Base-by-base conservation (phyloP, 2,113 vertebrate genomes). In the Desmodus rotundus region DNA sequence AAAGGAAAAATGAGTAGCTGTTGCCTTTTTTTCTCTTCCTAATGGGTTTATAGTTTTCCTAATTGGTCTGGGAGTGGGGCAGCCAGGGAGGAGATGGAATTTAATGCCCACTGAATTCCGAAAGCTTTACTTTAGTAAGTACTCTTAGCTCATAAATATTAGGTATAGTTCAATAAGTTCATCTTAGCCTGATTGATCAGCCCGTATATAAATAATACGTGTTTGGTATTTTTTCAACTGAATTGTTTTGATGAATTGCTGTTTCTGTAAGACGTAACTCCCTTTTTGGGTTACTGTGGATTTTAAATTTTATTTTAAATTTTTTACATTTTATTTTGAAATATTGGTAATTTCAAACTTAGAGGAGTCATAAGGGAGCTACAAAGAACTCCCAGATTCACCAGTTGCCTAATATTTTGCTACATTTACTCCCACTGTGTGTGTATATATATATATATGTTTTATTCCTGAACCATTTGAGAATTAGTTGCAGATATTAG, bases 261-360 rank as follows among this genome's bases (percentile, higher is more conserved):
- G 50, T 33, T 65, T 33, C 50, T 81, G 0, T 86, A 80, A 95
- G 89, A 72, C 4, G 50, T 47, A 81, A 43, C 14, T 63, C 26
- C 26, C 41, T 74, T 83, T 41, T 56, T 28, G 70, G 11, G 72
- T 31, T 31, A 65, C 68, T n/a, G 14, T 58, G 50, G 63, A 84
- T 95, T 77, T 87, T 73, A 31, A 76, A 17, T 33, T 83, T 52
- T 91, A 56, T 56, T 73, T 72, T 54, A 74, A 17, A 11, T 47
- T 36, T 63, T 72, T 41, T 33, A 78, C 36, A 65, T 70, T 94
- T 87, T 43, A 63, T 90, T 95, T 94, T 87, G 41, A 84, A 94
- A 58, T 91, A 56, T 17, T 67, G 28, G 61, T 63, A 31, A 56
- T 82, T 85, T 91, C 33, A 73, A 78, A 73, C 33, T 43, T 94